A percentile compares a stretch with the other conserved stretches of the same genome.
These are phyloP conservation scores for Bubo scandiacus DNA, from an alignment of 2,113 vertebrate species.

Conservation along the genomic window DNA sequence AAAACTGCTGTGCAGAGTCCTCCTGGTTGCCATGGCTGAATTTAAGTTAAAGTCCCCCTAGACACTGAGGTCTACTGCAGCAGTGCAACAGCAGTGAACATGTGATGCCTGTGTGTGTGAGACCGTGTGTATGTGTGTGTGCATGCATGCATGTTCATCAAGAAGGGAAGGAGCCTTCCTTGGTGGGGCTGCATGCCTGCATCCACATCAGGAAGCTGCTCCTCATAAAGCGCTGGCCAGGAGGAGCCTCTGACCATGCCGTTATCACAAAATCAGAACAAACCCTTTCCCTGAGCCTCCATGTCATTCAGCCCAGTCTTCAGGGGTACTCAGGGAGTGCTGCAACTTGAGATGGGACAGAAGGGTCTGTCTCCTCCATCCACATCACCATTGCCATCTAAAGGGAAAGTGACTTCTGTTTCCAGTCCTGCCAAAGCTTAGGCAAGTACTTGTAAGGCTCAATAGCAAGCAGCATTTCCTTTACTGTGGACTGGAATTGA, in stretches of 20 bases:
- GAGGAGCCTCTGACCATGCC: not conserved
- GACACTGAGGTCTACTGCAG: not conserved
- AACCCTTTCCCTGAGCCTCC: not conserved
- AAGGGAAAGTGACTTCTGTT: not conserved
- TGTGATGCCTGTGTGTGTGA: accelerated
- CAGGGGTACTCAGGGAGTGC: no score
- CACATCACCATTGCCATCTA: not conserved
- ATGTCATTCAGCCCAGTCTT: not conserved
- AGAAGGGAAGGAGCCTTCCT: not conserved
- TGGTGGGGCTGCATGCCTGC: not conserved
- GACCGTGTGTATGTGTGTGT: accelerated
- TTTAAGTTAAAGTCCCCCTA: not conserved
- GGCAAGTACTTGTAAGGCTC: not conserved
- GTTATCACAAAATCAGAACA: not conserved
- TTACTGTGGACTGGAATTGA: not conserved
- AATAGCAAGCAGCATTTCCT: not conserved
- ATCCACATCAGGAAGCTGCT: not conserved
- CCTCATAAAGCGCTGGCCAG: not conserved
- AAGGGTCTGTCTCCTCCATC: not conserved
- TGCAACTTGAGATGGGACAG: not conserved
- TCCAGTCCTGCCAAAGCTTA: not conserved
- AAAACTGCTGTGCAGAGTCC: not conserved
- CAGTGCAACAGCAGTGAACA: not conserved
- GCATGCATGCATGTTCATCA: no score
- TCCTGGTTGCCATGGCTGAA: not conserved